Percentiles rank a stretch among this genome's conserved stretches.
Conservation (phyloP, 2,888 invertebrate genomes). For the Aphodius granarius region DNA sequence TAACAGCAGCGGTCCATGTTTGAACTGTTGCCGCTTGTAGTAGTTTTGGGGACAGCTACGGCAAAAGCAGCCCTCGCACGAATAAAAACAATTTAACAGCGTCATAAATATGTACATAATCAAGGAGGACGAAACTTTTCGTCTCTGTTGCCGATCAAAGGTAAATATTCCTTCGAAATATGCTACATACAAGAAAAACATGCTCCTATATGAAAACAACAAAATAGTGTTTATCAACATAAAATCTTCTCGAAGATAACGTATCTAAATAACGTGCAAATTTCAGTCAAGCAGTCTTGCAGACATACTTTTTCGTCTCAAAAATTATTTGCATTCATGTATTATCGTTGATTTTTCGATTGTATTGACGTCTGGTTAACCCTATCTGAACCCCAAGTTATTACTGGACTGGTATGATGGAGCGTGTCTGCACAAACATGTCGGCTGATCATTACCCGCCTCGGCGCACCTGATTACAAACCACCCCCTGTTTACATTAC, state of each 20-base stretch:
- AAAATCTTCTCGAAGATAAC: constrained; percentile 13
- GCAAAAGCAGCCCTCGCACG: neutral
- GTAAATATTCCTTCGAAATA: neutral
- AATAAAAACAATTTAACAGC: neutral
- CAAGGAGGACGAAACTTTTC: neutral
- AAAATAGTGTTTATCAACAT: neutral
- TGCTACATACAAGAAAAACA: neutral
- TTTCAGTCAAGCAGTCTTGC: too few species aligned
- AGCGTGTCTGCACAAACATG: neutral
- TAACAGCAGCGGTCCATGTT: neutral
- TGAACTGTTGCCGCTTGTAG: neutral
- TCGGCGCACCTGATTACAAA: constrained; percentile 2
- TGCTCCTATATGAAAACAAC: neutral
- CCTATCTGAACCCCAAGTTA: neutral
- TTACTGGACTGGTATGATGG: neutral
- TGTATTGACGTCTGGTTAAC: too few species aligned
- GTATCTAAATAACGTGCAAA: too few species aligned
- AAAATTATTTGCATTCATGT: too few species aligned
- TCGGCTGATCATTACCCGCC: neutral
- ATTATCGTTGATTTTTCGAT: too few species aligned
- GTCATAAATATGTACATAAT: neutral
- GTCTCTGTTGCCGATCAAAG: neutral
- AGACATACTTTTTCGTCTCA: too few species aligned
- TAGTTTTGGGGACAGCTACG: neutral
- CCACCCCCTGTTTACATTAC: constrained; percentile 1